Conservation (phyloP, 2,113 vertebrate species). For the Sprattus sprattus region DNA sequence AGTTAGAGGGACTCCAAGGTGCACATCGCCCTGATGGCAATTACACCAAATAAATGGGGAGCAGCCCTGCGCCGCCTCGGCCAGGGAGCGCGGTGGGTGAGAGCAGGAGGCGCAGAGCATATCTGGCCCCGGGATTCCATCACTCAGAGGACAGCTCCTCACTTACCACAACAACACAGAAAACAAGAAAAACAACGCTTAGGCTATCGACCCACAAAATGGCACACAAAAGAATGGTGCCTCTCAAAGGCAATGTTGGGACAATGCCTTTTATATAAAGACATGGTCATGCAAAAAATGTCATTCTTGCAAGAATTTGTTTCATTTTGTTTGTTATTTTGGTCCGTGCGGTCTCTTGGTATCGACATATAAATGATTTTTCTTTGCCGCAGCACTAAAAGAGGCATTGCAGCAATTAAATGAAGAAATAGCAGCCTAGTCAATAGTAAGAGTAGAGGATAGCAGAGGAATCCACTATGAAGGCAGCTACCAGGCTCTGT, state of each 20-base stretch:
- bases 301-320: background rate
- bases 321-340: constrained; percentile 50
- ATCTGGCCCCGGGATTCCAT: constrained; percentile 86
- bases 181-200: background rate
- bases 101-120: constrained; percentile 83
- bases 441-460: constrained; percentile 65
- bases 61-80: constrained; percentile 79
- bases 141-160: constrained; percentile 68
- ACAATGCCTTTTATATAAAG: background rate
- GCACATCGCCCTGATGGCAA: constrained; percentile 88
- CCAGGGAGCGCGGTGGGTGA: constrained; percentile 79
- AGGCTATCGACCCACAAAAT: background rate
- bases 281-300: background rate
- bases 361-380: constrained; percentile 57
- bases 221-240: background rate
- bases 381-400: constrained; percentile 65
- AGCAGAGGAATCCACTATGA: constrained; percentile 48
- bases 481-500: background rate
- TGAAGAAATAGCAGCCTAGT: constrained; percentile 63
- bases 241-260: background rate
- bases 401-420: constrained; percentile 71
- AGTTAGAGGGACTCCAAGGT: constrained; percentile 96
- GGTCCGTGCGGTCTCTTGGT: too few species aligned
- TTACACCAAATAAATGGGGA: constrained; percentile 99
- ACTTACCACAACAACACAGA: constrained; percentile 60